A percentile compares a stretch with the other conserved stretches of the same genome.
Evolutionary conservation across 2,113 vertebrate genomes (phyloP).

Genomic region (Talpa occidentalis): DNA sequence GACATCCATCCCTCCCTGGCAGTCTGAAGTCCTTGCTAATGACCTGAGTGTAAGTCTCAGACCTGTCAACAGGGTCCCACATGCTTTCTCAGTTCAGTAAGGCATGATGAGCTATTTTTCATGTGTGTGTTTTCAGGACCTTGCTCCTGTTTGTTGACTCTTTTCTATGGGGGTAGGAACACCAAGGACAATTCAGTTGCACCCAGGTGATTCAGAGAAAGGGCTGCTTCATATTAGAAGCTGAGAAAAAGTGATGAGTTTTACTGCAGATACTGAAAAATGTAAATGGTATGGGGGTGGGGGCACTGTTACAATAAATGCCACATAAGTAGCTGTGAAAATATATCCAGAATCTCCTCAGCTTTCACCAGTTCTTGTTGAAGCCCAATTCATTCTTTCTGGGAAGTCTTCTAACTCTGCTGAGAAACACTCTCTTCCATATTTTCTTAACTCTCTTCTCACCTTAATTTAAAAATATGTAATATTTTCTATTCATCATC

Average conservation of each 20-base stretch:
- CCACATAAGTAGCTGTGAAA: not conserved
- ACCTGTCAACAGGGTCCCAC: not conserved
- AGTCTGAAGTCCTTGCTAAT: conserved; percentile 12
- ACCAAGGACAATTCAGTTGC: not conserved
- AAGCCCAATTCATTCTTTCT: not conserved
- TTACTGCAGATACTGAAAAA: not conserved
- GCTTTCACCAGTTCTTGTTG: not conserved
- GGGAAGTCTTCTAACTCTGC: not conserved
- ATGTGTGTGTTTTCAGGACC: not conserved
- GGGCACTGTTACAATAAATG: not conserved
- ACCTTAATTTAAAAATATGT: not conserved
- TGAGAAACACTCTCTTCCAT: not conserved
- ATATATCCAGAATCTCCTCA: not conserved
- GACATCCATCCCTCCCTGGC: not conserved
- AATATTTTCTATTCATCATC: not conserved
- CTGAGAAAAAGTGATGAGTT: not conserved
- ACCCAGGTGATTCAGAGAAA: conserved; percentile 3
- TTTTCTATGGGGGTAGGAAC: not conserved
- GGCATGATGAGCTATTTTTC: not conserved
- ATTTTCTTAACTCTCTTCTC: not conserved
- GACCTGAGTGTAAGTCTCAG: not conserved
- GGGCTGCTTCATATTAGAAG: not conserved
- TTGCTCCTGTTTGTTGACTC: not conserved
- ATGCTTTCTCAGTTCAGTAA: not conserved
- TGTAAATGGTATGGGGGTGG: not conserved